phyloP scores from a whole-genome alignment of 1,140 invertebrate species.

The Gonatopus flavifemur region DNA sequence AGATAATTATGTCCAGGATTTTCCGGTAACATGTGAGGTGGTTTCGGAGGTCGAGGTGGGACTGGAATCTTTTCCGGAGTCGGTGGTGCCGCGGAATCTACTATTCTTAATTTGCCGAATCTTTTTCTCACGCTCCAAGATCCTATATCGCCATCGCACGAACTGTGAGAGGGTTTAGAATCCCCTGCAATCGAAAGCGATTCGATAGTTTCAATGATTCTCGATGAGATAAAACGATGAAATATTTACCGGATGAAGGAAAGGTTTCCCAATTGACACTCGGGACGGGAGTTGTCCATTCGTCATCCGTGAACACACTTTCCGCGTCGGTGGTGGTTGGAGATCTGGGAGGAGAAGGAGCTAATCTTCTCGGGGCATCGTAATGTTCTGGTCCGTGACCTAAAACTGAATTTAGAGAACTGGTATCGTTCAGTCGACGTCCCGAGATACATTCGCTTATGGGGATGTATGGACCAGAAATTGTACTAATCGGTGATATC shows the following conservation, averaged over 20 bases:
- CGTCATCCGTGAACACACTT: slow-evolving; percentile 51
- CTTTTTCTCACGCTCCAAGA: slow-evolving; percentile 62
- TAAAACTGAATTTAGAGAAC: slow-evolving; percentile 45
- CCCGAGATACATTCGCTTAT: slow-evolving; percentile 91
- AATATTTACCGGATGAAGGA: slow-evolving; percentile 38
- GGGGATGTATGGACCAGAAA: slow-evolving; percentile 76
- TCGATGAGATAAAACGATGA: neutral
- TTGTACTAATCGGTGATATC: slow-evolving; percentile 61
- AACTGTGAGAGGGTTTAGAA: slow-evolving; percentile 57
- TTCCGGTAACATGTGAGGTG: slow-evolving; percentile 60
- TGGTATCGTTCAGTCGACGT: slow-evolving; percentile 59
- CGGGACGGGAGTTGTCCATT: slow-evolving; percentile 44
- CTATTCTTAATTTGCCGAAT: slow-evolving; percentile 60
- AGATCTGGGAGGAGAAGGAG: slow-evolving; percentile 51
- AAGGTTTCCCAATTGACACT: slow-evolving; percentile 63
- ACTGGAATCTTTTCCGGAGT: slow-evolving; percentile 49
- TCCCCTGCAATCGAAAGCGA: slow-evolving; percentile 40
- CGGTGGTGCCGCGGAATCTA: slow-evolving; percentile 37
- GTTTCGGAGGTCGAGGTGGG: slow-evolving; percentile 78
- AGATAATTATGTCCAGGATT: slow-evolving; percentile 61
- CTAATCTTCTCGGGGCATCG: slow-evolving; percentile 50
- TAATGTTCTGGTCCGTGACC: slow-evolving; percentile 50
- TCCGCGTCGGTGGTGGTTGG: slow-evolving; percentile 54
- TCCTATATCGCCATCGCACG: slow-evolving; percentile 62
- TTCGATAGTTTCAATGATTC: neutral